Evolutionary conservation across 2,113 vertebrate species (phyloP), one percentile per base, ranked within the genome.

Genomic region (Apodemus sylvaticus): DNA sequence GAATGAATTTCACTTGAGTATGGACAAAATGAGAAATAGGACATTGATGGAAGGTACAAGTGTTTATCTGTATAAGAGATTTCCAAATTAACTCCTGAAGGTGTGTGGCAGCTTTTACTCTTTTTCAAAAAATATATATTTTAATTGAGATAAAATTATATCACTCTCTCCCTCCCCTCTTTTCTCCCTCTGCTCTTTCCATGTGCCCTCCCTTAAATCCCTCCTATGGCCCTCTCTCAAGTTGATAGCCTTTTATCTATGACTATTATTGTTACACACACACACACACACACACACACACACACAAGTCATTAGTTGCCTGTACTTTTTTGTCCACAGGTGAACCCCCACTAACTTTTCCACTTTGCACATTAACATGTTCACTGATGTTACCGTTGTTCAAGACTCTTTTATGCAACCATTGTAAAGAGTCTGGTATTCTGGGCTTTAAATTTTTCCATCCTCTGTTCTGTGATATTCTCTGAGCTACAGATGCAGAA

Each of bases 51-150:
- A 36, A n/a, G 93, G 70, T n/a, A 7, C 29, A 77, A 88, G 93
- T 90, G n/a, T 85, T 93, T 92, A 36, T 64, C 53, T 94, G 45
- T 93, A 76, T 17, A 81, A 68, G 51, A 95, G 48, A 96, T 91
- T 93, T 77, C 53, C 91, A 91, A 76, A 94, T 26, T 85, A 60
- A 48, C 70, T 90, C 89, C 29, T 48, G 19, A 89, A 95, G 19
- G 86, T 79, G 31, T 45, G 48, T 68, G 29, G 10, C 42, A 76
- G 7, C 70, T 94, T 90, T 87, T 36, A 42, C 70, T 92, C 62
- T 86, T 64, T 64, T 31, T n/a, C n/a, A 73, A 17, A 62, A 81
- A 34, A 86, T 34, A 34, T 26, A 48, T 48, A 22, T 64, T 64
- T 39, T 81, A 82, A 39, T 24, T 86, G 29, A 62, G 42, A 83